Conservation (phyloP, 2,888 invertebrate genomes). For the Leptinotarsa haldemani region DNA sequence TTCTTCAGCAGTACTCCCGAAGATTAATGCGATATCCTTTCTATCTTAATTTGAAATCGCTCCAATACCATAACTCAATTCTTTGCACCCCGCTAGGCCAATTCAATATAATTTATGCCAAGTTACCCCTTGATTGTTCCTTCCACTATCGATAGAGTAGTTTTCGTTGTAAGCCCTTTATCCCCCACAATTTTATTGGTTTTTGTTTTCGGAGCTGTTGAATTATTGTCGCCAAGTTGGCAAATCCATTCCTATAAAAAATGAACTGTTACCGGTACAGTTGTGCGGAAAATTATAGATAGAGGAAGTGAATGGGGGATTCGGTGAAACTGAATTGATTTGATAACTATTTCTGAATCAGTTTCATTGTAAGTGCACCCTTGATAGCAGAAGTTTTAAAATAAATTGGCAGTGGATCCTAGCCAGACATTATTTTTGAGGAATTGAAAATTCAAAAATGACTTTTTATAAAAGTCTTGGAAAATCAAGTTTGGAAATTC, state of each 20-base stretch:
- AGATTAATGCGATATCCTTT: not conserved
- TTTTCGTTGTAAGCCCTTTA: conserved; percentile 48
- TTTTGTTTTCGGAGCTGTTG: conserved; percentile 41
- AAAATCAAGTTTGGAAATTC: too few species aligned
- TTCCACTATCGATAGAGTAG: conserved; percentile 50
- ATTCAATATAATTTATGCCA: conserved; percentile 46
- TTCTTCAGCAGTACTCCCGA: too few species aligned
- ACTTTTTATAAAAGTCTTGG: too few species aligned
- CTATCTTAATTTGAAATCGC: conserved; percentile 14
- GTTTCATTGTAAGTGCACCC: not conserved
- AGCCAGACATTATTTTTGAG: too few species aligned
- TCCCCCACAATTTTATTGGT: conserved; percentile 47
- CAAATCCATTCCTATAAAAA: conserved; percentile 43
- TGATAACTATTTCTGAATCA: not conserved
- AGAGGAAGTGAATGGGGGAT: not conserved
- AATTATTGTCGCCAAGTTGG: conserved; percentile 43
- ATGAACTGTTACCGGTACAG: conserved; percentile 40
- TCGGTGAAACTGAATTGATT: not conserved
- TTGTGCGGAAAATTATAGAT: conserved; percentile 34
- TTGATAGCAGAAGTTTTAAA: too few species aligned
- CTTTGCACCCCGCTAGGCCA: conserved; percentile 32
- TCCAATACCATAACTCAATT: conserved; percentile 34
- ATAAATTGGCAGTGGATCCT: too few species aligned
- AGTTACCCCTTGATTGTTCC: conserved; percentile 45
- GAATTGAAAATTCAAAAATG: too few species aligned